Evolutionary conservation across 2,888 invertebrate species (phyloP).

Genomic region (Icerya purchasi): DNA sequence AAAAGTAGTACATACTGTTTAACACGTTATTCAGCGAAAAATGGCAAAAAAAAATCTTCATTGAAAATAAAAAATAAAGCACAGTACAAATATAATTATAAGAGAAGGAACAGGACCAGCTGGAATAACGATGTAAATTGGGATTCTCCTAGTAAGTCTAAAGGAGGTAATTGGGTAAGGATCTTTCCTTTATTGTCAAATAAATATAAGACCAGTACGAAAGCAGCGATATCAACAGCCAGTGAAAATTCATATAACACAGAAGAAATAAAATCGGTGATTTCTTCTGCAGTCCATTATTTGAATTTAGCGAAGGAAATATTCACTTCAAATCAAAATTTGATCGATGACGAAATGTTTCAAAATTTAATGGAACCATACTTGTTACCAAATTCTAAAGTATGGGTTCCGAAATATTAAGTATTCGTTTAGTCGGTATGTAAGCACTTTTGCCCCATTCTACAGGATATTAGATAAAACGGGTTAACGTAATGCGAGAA

Average conservation of each 20-base stretch:
- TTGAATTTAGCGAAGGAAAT: conserved; percentile 10
- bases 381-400: conserved; percentile 7
- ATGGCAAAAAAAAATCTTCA: conserved; percentile 5
- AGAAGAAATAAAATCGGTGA: conserved; percentile 8
- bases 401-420: no score
- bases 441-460: no score
- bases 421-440: no score
- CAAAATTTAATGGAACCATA: conserved; percentile 5
- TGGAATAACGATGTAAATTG: conserved; percentile 56
- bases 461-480: no score
- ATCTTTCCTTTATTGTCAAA: conserved; percentile 36
- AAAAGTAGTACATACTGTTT: not conserved
- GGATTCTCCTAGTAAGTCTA: conserved; percentile 36
- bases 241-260: conserved; percentile 4
- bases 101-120: not conserved
- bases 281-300: conserved; percentile 5
- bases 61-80: conserved; percentile 12
- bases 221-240: not conserved
- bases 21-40: no score
- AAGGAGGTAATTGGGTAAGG: conserved; percentile 54
- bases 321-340: not conserved
- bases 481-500: no score
- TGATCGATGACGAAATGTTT: not conserved
- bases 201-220: not conserved
- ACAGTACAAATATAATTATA: not conserved